Percentiles rank a stretch among this genome's conserved stretches.
Evolutionary conservation across 2,888 invertebrate species (phyloP).

Genomic region (Eristalis pertinax): DNA sequence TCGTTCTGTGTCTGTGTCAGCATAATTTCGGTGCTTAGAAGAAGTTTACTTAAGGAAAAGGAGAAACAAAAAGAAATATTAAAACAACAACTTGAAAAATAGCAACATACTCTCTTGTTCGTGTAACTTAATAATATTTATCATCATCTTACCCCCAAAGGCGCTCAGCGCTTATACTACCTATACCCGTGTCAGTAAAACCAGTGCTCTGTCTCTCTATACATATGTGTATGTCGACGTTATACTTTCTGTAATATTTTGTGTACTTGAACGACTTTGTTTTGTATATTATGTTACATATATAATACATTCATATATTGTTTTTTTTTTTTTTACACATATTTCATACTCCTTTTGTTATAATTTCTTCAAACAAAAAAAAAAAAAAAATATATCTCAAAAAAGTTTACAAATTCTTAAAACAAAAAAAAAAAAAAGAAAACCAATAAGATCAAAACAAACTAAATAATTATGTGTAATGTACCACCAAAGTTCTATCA

Average conservation of each 20-base stretch:
- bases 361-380: constrained; percentile 35
- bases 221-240: neutral
- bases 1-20: constrained; percentile 58
- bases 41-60: constrained; percentile 25
- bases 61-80: neutral
- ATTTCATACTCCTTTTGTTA: constrained; percentile 57
- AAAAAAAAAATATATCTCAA: neutral
- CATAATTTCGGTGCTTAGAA: constrained; percentile 61
- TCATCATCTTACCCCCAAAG: constrained; percentile 4
- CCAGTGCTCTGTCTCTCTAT: constrained; percentile 33
- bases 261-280: constrained; percentile 38
- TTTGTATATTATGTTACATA: constrained; percentile 59
- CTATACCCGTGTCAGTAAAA: constrained; percentile 9
- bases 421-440: constrained; percentile 16
- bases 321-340: constrained; percentile 14
- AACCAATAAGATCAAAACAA: constrained; percentile 62
- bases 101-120: constrained; percentile 15
- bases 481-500: constrained; percentile 96
- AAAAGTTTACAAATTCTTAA: constrained; percentile 36
- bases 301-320: constrained; percentile 36
- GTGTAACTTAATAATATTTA: constrained; percentile 44
- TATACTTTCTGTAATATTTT: constrained; percentile 20
- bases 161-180: neutral
- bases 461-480: constrained; percentile 89
- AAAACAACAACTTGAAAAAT: constrained; percentile 21